These are phyloP conservation scores for Enteromius treurensis DNA, from an alignment of 2,797 vertebrate species.

Conservation along the genomic window DNA sequence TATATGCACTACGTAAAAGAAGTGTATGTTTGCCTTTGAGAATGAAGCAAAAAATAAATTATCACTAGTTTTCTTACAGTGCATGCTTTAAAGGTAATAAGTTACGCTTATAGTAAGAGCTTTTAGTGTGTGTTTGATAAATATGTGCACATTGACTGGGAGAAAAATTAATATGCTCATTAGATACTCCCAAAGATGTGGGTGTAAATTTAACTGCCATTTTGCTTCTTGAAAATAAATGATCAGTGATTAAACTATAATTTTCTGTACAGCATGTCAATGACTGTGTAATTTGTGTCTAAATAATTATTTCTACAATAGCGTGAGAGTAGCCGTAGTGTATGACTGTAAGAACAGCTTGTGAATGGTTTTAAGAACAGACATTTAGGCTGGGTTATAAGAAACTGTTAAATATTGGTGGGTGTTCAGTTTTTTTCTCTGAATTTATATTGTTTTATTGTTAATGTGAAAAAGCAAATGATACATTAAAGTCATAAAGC, in stretches of 20 bases:
- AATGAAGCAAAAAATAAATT: neutral
- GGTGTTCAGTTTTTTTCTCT: neutral
- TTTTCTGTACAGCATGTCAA: conserved; percentile 15
- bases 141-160: neutral
- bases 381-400: neutral
- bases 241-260: conserved; percentile 20
- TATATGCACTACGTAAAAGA: neutral
- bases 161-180: neutral
- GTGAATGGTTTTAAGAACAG: neutral
- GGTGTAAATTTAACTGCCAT: conserved; percentile 17
- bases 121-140: conserved; percentile 1
- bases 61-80: neutral
- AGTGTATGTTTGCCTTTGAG: neutral
- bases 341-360: neutral
- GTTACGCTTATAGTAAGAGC: neutral
- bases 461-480: conserved; percentile 1
- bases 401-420: neutral
- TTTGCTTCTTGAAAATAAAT: conserved; percentile 11
- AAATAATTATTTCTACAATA: conserved; percentile 16
- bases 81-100: neutral
- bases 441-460: conserved; percentile 7
- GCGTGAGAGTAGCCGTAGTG: neutral
- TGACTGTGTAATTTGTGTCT: conserved; percentile 8
- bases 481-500: conserved; percentile 42
- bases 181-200: conserved; percentile 18